phyloP scores from a whole-genome alignment of 1,140 invertebrate genomes.

The Zaprionus davidi region DNA sequence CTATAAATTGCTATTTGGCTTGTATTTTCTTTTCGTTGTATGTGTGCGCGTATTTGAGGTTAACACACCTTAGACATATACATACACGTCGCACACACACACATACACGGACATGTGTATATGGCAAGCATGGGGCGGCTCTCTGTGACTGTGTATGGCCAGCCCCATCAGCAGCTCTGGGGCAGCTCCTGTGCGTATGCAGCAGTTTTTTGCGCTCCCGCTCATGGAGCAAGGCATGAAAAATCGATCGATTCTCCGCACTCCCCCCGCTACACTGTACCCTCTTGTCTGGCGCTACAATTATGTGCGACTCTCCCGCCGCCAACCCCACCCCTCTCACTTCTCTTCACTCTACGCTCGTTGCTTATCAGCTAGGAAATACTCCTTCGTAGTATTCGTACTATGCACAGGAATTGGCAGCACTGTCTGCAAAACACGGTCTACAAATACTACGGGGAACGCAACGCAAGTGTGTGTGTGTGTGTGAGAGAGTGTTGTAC shows the following conservation, averaged over 20 bases:
- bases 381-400: conserved; percentile 69
- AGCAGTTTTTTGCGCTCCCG: conserved; percentile 67
- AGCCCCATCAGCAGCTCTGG: conserved; percentile 40
- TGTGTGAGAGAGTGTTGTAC: conserved; percentile 22
- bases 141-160: conserved; percentile 5
- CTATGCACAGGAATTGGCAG: conserved; percentile 68
- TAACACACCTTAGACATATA: conserved; percentile 83
- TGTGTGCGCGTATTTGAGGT: conserved; percentile 71
- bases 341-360: conserved; percentile 17
- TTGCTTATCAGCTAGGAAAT: conserved; percentile 70
- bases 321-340: not conserved
- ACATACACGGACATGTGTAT: conserved; percentile 9
- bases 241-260: conserved; percentile 73
- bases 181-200: conserved; percentile 74
- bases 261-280: conserved; percentile 2
- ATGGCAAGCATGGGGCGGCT: not conserved
- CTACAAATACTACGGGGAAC: conserved; percentile 32
- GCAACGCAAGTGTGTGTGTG: not conserved
- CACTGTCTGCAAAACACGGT: conserved; percentile 59
- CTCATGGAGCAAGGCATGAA: conserved; percentile 47
- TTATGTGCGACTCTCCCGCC: conserved; percentile 36
- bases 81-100: conserved; percentile 64
- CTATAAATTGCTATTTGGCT: conserved; percentile 26
- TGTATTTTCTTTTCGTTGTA: conserved; percentile 33
- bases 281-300: conserved; percentile 56